Percentiles rank a stretch among this genome's conserved stretches.
Conservation (phyloP, 2,888 invertebrate species). For the Pachliopta kotzebuea region DNA sequence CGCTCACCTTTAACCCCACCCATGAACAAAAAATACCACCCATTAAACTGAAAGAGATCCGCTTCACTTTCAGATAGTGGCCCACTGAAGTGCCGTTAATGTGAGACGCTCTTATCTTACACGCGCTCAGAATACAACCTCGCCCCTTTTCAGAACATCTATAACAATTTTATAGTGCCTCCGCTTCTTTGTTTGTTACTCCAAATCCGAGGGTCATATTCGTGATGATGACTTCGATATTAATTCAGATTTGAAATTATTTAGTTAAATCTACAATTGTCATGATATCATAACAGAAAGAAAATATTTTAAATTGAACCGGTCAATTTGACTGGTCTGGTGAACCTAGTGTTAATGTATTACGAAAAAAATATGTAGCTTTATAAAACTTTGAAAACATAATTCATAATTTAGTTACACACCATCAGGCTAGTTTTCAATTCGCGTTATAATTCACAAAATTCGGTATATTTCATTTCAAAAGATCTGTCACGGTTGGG, state of each 20-base stretch:
- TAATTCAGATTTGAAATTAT: too few species aligned
- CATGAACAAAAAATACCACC: conserved; percentile 74
- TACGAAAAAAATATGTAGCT: neutral
- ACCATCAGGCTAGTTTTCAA: conserved; percentile 37
- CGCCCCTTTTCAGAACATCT: conserved; percentile 36
- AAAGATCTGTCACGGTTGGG: conserved; percentile 51
- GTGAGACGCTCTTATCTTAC: conserved; percentile 59
- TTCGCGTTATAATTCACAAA: conserved; percentile 39
- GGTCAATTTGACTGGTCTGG: too few species aligned
- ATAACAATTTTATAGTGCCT: conserved; percentile 4
- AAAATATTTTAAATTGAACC: too few species aligned
- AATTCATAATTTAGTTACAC: conserved; percentile 27
- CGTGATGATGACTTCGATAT: too few species aligned
- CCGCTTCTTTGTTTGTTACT: neutral
- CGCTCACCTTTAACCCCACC: conserved; percentile 75
- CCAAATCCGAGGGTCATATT: too few species aligned
- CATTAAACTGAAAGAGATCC: conserved; percentile 72
- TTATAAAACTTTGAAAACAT: neutral
- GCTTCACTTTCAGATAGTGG: conserved; percentile 63
- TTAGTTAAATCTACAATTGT: too few species aligned
- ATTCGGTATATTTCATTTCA: conserved; percentile 41
- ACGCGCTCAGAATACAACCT: conserved; percentile 38
- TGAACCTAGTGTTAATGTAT: too few species aligned
- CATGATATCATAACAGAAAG: too few species aligned
- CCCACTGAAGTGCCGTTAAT: conserved; percentile 50